Base-by-base conservation (phyloP, 2,113 vertebrate genomes). In the Solenodon paradoxus region DNA sequence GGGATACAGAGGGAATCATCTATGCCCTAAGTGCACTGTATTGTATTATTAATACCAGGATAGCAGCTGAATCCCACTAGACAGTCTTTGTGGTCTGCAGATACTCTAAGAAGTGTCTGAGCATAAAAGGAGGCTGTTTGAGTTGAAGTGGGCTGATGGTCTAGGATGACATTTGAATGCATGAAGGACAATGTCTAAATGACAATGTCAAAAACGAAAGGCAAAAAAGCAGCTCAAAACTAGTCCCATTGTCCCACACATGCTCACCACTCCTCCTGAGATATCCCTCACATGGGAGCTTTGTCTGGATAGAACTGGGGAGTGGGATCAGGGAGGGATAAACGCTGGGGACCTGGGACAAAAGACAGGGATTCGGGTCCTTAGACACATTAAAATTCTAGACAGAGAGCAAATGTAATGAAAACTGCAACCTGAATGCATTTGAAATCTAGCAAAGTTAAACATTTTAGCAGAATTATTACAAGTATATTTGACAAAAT, bases 21-120 rank as follows among this genome's bases (percentile, higher is more conserved):
- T 92, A 24, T 97, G 96, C 93, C 83, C 3, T 92, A 96, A 97
- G 91, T 96, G 77, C 71, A 96, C 97, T 98, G 42, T 98, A 95
- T 98, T 98, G 97, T 97, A 98, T 98, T 98, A 98, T 98, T 98
- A 98, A 98, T 98, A 98, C 96, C 93, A 98, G 97, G 96, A 97
- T 69, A 98, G 97, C 93, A 97, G 96, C 96, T 7, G 59, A 98
- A 97, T 98, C 97, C 98, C 98, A 93, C 94, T 97, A 97, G 98
- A 97, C 80, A 4, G 96, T 97, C 98, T 98, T 98, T 98, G 98
- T 98, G 97, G 97, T 97, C 95, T 35, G 38, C n/a, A 95, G 96
- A 97, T 97, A 95, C 97, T 97, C 95, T 98, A 95, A 98, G 98
- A 98, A 98, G 94, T 97, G 96, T 97, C 97, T 98, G 78, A 97